Evolutionary conservation across 2,113 vertebrate genomes (phyloP), one percentile per base, ranked within the genome.

Genomic region (Uropsilus gracilis): DNA sequence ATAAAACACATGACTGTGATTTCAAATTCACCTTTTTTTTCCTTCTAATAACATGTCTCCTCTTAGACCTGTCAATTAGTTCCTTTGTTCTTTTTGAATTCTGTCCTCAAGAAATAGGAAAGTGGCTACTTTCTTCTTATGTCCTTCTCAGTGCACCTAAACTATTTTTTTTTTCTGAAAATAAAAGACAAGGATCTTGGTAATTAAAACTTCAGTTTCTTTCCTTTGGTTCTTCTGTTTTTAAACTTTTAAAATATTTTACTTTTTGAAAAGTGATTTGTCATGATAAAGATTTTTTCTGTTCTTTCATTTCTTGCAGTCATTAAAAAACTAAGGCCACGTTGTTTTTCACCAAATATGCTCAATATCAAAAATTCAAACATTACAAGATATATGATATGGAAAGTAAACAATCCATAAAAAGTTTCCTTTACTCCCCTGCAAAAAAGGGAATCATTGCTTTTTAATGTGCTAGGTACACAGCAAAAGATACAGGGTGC

Each of bases 1-100:
- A 96, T 96, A 30, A 95, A 96, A 93, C 84, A 77, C 39, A 88
- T 59, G 68, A 16, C 61, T 86, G 5, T 39, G 66, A 90, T 97
- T 95, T 68, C 0, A 26, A 93, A 93, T 94, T 72, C 93, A 68
- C 32, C 86, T 53, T 61, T 68, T 76, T 64, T 16, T 26, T 5
- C 44, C 57, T 37, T 53, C 75, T 82, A 80, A 87, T 93, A 95
- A 85, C 34, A 18, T 30, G 50, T 93, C 86, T 76, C 20, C 8
- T 14, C 69, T 80, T 81, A 89, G 63, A 63, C 87, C 61, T 95
- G 94, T 78, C 96, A 95, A 4, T 83, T 89, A 78, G 57, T 6
- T 30, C 2, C 76, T 95, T 97, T 96, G 69, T 95, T 96, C 89
- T 83, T 85, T 95, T 85, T n/a, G 59, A 87, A 81, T 85, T 57